These are phyloP conservation scores for Drosophila ironensis DNA, from an alignment of 1,140 invertebrate genomes.

Conservation along the genomic window DNA sequence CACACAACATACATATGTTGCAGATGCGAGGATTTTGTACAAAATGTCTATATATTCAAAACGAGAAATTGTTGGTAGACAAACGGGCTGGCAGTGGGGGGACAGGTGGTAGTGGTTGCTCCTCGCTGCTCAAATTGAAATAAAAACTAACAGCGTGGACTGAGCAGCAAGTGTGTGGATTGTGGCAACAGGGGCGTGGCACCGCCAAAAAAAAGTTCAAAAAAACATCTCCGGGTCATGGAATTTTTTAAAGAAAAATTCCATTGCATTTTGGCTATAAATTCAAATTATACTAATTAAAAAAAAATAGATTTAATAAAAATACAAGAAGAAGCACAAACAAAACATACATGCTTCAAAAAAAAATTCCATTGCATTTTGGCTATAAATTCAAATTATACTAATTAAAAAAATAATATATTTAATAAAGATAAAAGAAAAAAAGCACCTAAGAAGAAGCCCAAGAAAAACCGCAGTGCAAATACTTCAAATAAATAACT, in stretches of 20 bases:
- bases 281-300: not conserved
- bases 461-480: no score
- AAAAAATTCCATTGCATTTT: no score
- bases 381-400: no score
- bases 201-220: not conserved
- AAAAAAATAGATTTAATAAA: no score
- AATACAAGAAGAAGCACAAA: no score
- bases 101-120: constrained; percentile 24
- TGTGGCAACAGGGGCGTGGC: constrained; percentile 14
- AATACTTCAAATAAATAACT: no score
- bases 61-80: constrained; percentile 72
- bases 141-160: constrained; percentile 60
- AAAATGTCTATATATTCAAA: constrained; percentile 80
- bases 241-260: not conserved
- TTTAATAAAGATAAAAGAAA: no score
- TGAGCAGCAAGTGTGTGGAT: constrained; percentile 1
- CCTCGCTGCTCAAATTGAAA: constrained; percentile 66
- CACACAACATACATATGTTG: constrained; percentile 44
- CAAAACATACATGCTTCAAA: no score
- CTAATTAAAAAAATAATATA: no score
- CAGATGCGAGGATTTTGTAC: constrained; percentile 64
- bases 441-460: no score
- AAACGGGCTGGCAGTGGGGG: constrained; percentile 12
- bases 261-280: not conserved
- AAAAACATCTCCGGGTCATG: no score